phyloP scores from a whole-genome alignment of 2,113 vertebrate species.

The Cichladusa arquata region DNA sequence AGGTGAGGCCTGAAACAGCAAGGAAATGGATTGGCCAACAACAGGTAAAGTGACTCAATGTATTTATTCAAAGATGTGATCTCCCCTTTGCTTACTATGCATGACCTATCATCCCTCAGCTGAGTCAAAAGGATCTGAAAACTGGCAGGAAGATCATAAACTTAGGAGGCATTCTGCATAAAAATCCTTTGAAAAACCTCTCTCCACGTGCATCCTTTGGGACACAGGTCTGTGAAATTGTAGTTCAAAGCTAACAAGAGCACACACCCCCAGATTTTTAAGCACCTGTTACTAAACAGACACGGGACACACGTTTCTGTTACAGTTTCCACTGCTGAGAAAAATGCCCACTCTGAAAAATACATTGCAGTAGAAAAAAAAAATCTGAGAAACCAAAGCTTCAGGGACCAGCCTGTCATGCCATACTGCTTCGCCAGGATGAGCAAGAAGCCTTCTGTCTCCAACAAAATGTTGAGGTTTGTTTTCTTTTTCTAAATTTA shows the following conservation, averaged over 20 bases:
- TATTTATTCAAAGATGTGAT: not conserved
- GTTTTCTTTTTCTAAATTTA: not conserved
- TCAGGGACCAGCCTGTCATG: not conserved
- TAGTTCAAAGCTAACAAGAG: not conserved
- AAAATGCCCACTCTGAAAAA: not conserved
- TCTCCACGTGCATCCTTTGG: not conserved
- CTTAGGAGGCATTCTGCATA: not conserved
- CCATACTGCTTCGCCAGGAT: not conserved
- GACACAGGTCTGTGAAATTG: not conserved
- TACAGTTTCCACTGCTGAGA: not conserved
- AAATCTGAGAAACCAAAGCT: not conserved
- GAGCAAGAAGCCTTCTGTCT: not conserved
- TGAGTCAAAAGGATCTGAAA: not conserved
- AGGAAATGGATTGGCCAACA: not conserved
- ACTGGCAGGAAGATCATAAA: not conserved
- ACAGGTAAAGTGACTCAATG: not conserved
- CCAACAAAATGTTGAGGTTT: not conserved
- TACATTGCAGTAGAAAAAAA: not conserved
- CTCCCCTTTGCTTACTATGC: not conserved
- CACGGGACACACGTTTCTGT: accelerated
- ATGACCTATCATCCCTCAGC: not conserved
- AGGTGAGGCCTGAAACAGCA: not conserved
- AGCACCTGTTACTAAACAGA: not conserved
- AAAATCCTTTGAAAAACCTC: not conserved
- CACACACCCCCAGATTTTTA: not conserved